phyloP scores from a whole-genome alignment of 92 coral and sea anemone species.

The Phenganax stokvisi region DNA sequence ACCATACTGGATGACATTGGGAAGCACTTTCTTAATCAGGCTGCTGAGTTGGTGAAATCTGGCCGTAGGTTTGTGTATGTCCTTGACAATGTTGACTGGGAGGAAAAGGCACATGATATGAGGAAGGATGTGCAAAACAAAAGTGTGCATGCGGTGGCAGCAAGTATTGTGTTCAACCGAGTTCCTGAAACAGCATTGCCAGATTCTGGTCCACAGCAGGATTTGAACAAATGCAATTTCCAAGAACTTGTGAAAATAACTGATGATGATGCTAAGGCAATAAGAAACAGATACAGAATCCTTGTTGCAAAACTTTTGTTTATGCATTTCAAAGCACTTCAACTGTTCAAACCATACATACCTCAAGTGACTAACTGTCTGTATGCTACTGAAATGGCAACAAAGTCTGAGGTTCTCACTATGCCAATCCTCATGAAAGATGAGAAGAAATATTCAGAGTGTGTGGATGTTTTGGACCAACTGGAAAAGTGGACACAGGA shows the following conservation, averaged over 20 bases:
- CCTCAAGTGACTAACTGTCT: not conserved
- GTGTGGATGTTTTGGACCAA: conserved; percentile 29
- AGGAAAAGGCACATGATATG: conserved; percentile 45
- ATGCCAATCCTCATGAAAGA: conserved; percentile 26
- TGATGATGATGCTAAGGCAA: not conserved
- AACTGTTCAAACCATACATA: not conserved
- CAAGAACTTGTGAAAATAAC: no score
- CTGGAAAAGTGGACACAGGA: conserved; percentile 32
- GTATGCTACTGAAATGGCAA: conserved; percentile 5
- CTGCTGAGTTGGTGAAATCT: conserved; percentile 26
- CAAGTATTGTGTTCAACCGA: conserved; percentile 40
- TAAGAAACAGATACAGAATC: conserved; percentile 8
- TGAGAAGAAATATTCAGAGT: conserved; percentile 16
- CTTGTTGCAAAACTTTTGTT: conserved; percentile 12
- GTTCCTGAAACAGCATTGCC: conserved; percentile 33
- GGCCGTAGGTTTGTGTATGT: conserved; percentile 38
- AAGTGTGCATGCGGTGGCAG: conserved; percentile 48
- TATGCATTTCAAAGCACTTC: conserved; percentile 4
- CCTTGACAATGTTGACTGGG: conserved; percentile 54
- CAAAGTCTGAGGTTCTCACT: conserved; percentile 1
- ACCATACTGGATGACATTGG: conserved; percentile 45
- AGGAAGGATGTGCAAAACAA: conserved; percentile 42
- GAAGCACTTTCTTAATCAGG: conserved; percentile 41
- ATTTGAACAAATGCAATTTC: conserved; percentile 22
- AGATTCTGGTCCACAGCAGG: conserved; percentile 39